These are phyloP conservation scores for Dipodomys merriami DNA, from an alignment of 2,113 vertebrate species.

Conservation along the genomic window DNA sequence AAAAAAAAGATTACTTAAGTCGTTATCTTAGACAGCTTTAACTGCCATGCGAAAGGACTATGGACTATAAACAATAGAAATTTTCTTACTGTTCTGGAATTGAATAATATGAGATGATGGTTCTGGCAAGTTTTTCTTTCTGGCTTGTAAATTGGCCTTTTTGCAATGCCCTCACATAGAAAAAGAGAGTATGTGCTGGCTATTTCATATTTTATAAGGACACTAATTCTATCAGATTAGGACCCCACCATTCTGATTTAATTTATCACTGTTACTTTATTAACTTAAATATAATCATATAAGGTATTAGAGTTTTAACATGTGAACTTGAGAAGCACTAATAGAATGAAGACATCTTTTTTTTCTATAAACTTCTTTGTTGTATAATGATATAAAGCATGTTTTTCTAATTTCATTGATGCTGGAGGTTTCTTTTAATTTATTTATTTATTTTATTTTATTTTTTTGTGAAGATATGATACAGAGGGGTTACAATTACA, in stretches of 20 bases:
- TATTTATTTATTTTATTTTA: too few relatives aligned
- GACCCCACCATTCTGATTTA: not conserved
- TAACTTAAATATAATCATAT: not conserved
- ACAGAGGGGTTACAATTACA: too few relatives aligned
- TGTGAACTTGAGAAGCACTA: not conserved
- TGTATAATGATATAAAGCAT: not conserved
- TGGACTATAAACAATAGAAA: not conserved
- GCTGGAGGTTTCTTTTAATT: not conserved
- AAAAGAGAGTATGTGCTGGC: not conserved
- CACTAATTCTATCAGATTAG: not conserved
- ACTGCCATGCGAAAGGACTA: not conserved
- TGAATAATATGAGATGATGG: too few relatives aligned
- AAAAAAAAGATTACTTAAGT: too few relatives aligned
- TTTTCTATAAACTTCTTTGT: not conserved
- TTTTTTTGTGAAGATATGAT: too few relatives aligned
- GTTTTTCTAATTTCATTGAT: conserved; percentile 22
- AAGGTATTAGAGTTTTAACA: not conserved
- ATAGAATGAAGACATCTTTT: not conserved
- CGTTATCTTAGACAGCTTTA: conserved; percentile 15
- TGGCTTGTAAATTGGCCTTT: not conserved
- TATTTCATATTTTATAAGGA: not conserved
- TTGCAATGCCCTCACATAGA: not conserved
- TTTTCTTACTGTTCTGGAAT: too few relatives aligned
- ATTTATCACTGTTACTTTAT: conserved; percentile 1
- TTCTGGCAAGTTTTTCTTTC: not conserved